phyloP scores from a whole-genome alignment of 2,113 vertebrate species.

The Oxyruncus cristatus region DNA sequence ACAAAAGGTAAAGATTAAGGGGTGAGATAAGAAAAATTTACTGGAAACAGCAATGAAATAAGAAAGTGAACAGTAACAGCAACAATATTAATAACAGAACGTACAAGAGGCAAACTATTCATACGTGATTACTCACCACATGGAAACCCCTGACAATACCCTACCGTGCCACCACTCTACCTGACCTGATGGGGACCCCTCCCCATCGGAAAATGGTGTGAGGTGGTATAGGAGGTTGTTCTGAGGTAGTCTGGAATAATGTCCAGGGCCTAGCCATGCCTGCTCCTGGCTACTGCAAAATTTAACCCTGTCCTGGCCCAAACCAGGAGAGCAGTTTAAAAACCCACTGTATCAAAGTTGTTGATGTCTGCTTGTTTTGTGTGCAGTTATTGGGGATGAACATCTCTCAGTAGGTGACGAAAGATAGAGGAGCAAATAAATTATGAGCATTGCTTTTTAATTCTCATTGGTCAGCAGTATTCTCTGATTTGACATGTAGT shows the following conservation, averaged over 20 bases:
- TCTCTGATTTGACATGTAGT: background rate
- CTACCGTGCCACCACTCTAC: rapidly evolving
- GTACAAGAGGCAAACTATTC: background rate
- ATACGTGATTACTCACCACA: rapidly evolving
- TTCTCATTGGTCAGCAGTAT: background rate
- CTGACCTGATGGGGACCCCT: background rate
- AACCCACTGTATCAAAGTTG: background rate
- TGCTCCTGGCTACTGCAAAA: background rate
- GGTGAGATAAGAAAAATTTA: background rate
- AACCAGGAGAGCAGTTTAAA: background rate
- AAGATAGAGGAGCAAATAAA: background rate
- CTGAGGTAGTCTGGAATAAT: background rate
- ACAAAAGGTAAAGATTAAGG: background rate
- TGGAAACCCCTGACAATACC: background rate
- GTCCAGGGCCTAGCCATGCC: background rate
- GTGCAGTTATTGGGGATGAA: background rate
- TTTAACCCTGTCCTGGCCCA: background rate
- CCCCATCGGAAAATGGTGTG: background rate
- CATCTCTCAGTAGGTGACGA: background rate
- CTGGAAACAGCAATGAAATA: background rate
- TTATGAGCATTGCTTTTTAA: background rate
- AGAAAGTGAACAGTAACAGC: background rate
- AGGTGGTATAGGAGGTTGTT: background rate
- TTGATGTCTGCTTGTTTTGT: background rate
- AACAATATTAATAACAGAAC: background rate